These are phyloP conservation scores for Intellagama lesueurii DNA, from an alignment of 2,797 vertebrate species.

Conservation along the genomic window DNA sequence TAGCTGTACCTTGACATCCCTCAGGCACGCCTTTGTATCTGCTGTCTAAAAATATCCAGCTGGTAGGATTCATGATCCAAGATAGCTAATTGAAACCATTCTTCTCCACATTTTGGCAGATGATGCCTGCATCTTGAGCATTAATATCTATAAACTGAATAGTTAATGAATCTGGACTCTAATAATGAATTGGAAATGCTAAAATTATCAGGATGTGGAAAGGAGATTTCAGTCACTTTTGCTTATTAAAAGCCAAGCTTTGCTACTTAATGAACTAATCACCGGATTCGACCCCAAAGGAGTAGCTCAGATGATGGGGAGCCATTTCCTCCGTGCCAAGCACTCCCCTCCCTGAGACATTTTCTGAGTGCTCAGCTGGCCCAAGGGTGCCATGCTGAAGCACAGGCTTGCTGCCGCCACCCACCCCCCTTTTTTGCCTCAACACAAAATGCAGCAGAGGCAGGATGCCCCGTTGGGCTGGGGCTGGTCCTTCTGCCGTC, in stretches of 20 bases:
- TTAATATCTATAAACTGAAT: slow-evolving; percentile 89
- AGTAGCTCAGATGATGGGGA: slow-evolving; percentile 83
- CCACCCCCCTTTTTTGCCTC: too few species aligned
- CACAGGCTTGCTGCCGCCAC: neutral
- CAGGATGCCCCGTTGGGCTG: neutral
- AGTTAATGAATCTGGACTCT: slow-evolving; percentile 88
- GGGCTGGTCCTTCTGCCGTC: neutral
- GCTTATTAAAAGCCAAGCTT: slow-evolving; percentile 85
- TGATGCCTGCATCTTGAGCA: slow-evolving; percentile 85
- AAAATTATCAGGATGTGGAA: slow-evolving; percentile 84
- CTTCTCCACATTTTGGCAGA: slow-evolving; percentile 87
- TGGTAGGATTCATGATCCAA: slow-evolving; percentile 83
- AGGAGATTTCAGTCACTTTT: slow-evolving; percentile 86
- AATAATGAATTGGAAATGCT: slow-evolving; percentile 87
- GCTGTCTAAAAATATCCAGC: slow-evolving; percentile 86
- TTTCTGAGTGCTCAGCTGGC: neutral
- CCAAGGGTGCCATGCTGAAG: neutral
- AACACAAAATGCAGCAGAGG: too few species aligned
- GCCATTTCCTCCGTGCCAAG: slow-evolving; percentile 73
- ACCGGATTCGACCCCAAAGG: slow-evolving; percentile 84
- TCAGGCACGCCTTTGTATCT: slow-evolving; percentile 83
- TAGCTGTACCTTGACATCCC: slow-evolving; percentile 83
- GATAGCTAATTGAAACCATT: slow-evolving; percentile 88
- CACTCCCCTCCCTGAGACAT: neutral
- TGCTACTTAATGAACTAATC: slow-evolving; percentile 86